Evolutionary conservation across 1,140 invertebrate species (phyloP).

Genomic region (Pristionchus pacificus): DNA sequence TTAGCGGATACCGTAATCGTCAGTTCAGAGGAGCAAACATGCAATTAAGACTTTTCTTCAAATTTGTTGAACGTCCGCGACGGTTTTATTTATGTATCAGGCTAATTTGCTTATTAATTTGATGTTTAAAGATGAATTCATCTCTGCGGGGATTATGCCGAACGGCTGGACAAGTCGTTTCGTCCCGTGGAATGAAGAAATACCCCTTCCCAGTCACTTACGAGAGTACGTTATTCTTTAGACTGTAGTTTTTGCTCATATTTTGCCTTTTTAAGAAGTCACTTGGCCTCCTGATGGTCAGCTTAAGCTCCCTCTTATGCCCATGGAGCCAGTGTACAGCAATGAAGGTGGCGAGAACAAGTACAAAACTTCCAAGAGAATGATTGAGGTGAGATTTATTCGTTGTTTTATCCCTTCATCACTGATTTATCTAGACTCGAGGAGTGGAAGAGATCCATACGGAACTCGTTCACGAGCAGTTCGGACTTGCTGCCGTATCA

Average conservation of each 20-base stretch:
- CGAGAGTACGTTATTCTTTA: slow-evolving; percentile 40
- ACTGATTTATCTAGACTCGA: slow-evolving; percentile 21
- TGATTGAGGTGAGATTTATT: slow-evolving; percentile 43
- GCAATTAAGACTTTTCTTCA: no score
- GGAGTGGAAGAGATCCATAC: slow-evolving; percentile 53
- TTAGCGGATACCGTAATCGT: background rate
- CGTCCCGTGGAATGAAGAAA: slow-evolving; percentile 25
- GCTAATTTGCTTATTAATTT: no score
- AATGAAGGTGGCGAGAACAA: slow-evolving; percentile 46
- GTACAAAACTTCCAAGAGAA: slow-evolving; percentile 40
- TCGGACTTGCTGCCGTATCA: slow-evolving; percentile 46
- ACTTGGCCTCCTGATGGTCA: slow-evolving; percentile 54
- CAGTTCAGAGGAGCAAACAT: no score
- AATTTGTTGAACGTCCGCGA: no score
- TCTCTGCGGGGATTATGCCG: background rate
- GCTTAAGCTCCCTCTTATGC: slow-evolving; percentile 48
- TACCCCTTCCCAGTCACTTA: slow-evolving; percentile 44
- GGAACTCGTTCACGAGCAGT: slow-evolving; percentile 52
- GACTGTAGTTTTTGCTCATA: slow-evolving; percentile 12
- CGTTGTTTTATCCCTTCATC: background rate
- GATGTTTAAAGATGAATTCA: background rate
- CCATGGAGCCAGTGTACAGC: slow-evolving; percentile 48
- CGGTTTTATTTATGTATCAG: no score
- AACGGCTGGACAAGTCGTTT: background rate
- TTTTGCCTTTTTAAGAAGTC: slow-evolving; percentile 45